Evolutionary conservation across 2,113 vertebrate species (phyloP).

Genomic region (Cettia cetti): DNA sequence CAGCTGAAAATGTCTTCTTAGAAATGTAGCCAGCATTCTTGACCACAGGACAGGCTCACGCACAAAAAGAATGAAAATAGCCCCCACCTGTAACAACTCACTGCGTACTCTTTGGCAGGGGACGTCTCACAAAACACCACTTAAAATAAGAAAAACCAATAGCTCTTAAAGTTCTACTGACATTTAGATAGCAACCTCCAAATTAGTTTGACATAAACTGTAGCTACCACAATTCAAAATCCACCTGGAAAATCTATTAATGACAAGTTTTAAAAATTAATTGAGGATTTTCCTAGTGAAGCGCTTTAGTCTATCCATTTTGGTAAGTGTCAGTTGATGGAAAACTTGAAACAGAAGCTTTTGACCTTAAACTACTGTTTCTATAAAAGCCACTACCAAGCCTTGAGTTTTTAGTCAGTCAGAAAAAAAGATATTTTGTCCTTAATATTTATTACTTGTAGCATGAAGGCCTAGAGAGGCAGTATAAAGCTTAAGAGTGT

Average conservation of each 20-base stretch:
- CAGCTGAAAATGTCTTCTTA: not conserved
- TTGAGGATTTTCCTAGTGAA: not conserved
- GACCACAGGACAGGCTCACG: not conserved
- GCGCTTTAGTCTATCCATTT: not conserved
- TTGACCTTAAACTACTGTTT: not conserved
- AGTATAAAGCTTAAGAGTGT: not conserved
- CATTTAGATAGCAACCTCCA: not conserved
- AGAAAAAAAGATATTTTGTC: not conserved
- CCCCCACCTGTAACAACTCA: not conserved
- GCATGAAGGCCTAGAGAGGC: not conserved
- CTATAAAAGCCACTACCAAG: not conserved
- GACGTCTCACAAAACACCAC: not conserved
- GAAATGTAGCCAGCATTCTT: not conserved
- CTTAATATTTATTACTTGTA: not conserved
- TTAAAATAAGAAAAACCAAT: not conserved
- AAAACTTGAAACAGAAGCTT: not conserved
- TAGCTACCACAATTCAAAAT: not conserved
- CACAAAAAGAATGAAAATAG: not conserved
- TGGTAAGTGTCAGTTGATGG: not conserved
- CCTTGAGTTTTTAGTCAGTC: not conserved
- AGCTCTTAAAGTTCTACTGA: not conserved
- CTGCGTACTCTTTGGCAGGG: fast-evolving
- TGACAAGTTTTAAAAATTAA: not conserved
- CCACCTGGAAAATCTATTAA: not conserved
- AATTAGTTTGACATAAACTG: not conserved